A percentile compares a stretch with the other conserved stretches of the same genome.
Evolutionary conservation across 2,797 vertebrate genomes (phyloP).

Genomic region (Sebastolobus alascanus): DNA sequence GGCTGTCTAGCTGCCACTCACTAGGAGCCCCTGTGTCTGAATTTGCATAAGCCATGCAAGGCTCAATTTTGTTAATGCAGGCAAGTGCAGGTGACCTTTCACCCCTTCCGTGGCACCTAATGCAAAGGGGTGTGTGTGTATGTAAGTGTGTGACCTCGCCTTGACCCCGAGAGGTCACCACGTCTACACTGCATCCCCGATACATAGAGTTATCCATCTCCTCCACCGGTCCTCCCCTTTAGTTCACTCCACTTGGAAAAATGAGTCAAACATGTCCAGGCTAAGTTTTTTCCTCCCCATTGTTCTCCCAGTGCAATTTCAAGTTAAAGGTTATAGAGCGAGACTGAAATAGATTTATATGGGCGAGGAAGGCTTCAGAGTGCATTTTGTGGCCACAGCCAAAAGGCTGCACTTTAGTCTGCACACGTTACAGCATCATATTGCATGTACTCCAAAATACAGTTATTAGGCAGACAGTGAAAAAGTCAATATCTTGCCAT

Average conservation of each 20-base stretch:
- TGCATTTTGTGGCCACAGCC: slow-evolving; percentile 66
- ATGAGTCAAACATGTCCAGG: slow-evolving; percentile 28
- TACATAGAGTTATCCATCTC: slow-evolving; percentile 73
- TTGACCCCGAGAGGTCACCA: slow-evolving; percentile 74
- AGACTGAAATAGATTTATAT: slow-evolving; percentile 67
- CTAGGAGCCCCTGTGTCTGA: slow-evolving; percentile 58
- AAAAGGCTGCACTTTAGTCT: slow-evolving; percentile 77
- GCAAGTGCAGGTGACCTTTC: slow-evolving; percentile 79
- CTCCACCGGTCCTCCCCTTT: slow-evolving; percentile 36
- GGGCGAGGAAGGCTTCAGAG: slow-evolving; percentile 65
- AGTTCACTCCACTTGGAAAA: slow-evolving; percentile 46
- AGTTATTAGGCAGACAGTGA: slow-evolving; percentile 82
- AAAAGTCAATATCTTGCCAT: slow-evolving; percentile 84
- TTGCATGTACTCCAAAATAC: slow-evolving; percentile 80
- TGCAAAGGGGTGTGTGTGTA: slow-evolving; percentile 72
- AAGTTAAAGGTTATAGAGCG: slow-evolving; percentile 74
- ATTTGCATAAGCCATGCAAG: slow-evolving; percentile 84
- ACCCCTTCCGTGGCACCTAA: slow-evolving; percentile 74
- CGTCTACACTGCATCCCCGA: slow-evolving; percentile 68
- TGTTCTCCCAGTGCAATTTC: slow-evolving; percentile 62
- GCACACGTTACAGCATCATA: slow-evolving; percentile 72
- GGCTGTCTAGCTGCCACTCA: slow-evolving; percentile 79
- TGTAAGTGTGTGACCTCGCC: slow-evolving; percentile 73
- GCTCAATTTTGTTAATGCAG: slow-evolving; percentile 86
- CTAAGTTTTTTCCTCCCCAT: slow-evolving; percentile 23